These are phyloP conservation scores for Chrysocyon brachyurus DNA, from an alignment of 2,797 vertebrate genomes.

Conservation along the genomic window DNA sequence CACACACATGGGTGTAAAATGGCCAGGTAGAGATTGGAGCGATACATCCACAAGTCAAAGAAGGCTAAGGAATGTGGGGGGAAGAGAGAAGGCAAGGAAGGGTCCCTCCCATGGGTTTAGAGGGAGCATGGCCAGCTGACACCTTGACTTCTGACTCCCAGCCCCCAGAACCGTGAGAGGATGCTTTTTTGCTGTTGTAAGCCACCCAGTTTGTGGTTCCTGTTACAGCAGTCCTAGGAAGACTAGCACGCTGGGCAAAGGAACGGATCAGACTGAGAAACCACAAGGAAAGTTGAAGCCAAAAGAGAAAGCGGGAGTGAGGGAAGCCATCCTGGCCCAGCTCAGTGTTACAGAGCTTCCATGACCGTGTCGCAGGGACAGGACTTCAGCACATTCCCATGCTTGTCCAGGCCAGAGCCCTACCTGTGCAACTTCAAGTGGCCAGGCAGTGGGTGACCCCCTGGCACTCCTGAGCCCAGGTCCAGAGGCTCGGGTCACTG, in stretches of 20 bases:
- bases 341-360: background rate
- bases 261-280: background rate
- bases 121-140: background rate
- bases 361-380: accelerated
- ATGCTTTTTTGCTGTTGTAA: background rate
- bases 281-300: background rate
- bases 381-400: accelerated
- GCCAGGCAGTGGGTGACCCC: background rate
- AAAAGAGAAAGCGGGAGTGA: background rate
- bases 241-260: too few species aligned
- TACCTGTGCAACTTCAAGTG: background rate
- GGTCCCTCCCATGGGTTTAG: background rate
- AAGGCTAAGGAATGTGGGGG: background rate
- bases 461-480: background rate
- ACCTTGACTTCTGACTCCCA: background rate
- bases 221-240: background rate
- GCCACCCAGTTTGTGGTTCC: background rate
- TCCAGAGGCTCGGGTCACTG: background rate
- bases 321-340: background rate
- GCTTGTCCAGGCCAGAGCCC: background rate
- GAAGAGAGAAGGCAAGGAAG: background rate
- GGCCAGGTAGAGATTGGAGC: background rate
- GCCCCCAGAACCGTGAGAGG: background rate
- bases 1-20: background rate
- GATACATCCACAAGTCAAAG: background rate